Conservation (phyloP, 2,113 vertebrate genomes). For the Brachirus orientalis region DNA sequence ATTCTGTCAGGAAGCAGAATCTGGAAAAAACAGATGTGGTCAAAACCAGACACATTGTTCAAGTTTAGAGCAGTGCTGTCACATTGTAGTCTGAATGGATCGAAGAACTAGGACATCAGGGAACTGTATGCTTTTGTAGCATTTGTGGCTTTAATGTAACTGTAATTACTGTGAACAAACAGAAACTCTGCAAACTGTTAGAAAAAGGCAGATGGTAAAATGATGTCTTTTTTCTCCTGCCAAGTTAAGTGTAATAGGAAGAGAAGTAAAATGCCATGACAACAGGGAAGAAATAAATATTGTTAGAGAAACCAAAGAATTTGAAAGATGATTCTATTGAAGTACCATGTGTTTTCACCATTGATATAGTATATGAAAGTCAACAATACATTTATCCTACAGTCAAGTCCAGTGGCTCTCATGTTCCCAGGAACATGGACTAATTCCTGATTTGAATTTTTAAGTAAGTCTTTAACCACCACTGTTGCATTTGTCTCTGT, state of each 20-base stretch:
- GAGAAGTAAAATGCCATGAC: not conserved
- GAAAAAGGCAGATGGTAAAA: not conserved
- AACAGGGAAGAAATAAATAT: not conserved
- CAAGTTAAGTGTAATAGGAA: not conserved
- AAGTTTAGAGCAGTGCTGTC: too few relatives aligned
- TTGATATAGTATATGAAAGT: too few relatives aligned
- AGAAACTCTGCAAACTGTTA: not conserved
- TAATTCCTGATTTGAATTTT: not conserved
- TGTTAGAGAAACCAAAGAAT: not conserved
- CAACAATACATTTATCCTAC: not conserved
- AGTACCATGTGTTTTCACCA: not conserved
- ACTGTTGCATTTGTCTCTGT: not conserved
- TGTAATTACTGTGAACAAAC: slow-evolving; percentile 12
- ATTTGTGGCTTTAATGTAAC: not conserved
- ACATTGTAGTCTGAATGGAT: too few relatives aligned
- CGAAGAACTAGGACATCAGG: not conserved
- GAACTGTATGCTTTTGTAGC: not conserved
- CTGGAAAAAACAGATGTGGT: not conserved
- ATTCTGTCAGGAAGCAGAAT: slow-evolving; percentile 9
- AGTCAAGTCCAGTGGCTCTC: not conserved
- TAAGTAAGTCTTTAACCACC: not conserved
- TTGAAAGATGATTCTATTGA: not conserved
- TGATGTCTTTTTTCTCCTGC: slow-evolving; percentile 1
- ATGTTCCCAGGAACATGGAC: not conserved
- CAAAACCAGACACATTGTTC: not conserved